Evolutionary conservation across 2,888 invertebrate genomes (phyloP).

Genomic region (Cheiracanthium punctorium): DNA sequence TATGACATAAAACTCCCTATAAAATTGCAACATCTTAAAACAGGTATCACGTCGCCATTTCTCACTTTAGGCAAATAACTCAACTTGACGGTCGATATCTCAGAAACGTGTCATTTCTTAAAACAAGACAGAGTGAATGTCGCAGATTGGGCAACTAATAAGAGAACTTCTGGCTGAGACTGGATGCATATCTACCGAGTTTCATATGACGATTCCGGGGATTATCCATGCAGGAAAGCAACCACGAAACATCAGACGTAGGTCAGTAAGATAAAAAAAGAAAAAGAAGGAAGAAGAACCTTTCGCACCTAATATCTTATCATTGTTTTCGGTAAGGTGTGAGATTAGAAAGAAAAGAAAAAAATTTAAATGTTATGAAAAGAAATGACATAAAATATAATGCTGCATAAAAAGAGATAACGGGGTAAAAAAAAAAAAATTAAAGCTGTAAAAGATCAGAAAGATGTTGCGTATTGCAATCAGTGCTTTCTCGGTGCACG

Average conservation of each 20-base stretch:
- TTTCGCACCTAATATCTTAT: not conserved
- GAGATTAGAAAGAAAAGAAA: not conserved
- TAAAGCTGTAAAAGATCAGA: not conserved
- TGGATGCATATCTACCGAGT: not conserved
- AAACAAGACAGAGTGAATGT: too few species aligned
- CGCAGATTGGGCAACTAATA: not conserved
- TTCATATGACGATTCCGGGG: not conserved
- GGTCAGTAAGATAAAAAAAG: not conserved
- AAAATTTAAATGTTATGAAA: constrained; percentile 2
- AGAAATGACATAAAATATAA: not conserved
- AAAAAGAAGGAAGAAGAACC: not conserved
- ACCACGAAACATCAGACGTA: not conserved
- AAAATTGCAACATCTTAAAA: too few species aligned
- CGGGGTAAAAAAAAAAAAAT: not conserved
- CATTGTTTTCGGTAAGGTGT: constrained; percentile 1
- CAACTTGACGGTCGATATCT: too few species aligned
- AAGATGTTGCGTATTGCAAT: not conserved
- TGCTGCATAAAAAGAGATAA: not conserved
- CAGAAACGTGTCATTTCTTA: too few species aligned
- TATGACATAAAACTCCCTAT: too few species aligned
- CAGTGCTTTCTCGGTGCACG: too few species aligned
- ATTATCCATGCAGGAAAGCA: not conserved
- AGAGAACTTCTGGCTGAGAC: not conserved
- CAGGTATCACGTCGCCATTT: too few species aligned
- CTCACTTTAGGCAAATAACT: too few species aligned